phyloP scores from a whole-genome alignment of 2,888 invertebrate species.

The Seira sanloemensis region DNA sequence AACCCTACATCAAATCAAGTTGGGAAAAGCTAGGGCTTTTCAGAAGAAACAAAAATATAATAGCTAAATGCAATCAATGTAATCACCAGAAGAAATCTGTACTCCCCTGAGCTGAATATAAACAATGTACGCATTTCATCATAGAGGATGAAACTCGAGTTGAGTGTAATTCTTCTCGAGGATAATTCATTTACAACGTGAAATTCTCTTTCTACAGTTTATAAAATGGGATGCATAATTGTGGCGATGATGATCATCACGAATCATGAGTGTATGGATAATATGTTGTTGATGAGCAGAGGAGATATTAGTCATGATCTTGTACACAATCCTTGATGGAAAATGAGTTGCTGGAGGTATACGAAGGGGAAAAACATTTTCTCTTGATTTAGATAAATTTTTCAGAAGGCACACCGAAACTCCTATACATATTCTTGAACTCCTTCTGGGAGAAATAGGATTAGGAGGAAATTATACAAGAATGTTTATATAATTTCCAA shows the following conservation, averaged over 20 bases:
- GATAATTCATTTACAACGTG: background rate
- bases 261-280: constrained; percentile 39
- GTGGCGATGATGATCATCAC: constrained; percentile 15
- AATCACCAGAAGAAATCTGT: too few relatives aligned
- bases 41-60: background rate
- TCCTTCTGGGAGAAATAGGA: background rate
- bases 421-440: too few relatives aligned
- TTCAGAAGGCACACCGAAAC: too few relatives aligned
- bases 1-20: too few relatives aligned
- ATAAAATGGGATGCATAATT: constrained; percentile 32
- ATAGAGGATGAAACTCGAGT: too few relatives aligned
- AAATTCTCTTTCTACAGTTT: constrained; percentile 29
- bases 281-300: constrained; percentile 49
- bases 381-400: too few relatives aligned
- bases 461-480: constrained; percentile 8
- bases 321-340: constrained; percentile 6
- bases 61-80: background rate
- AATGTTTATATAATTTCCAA: constrained; percentile 51
- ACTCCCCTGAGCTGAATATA: background rate
- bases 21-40: background rate
- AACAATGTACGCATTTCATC: too few relatives aligned
- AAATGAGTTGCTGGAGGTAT: constrained; percentile 30
- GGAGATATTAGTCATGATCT: constrained; percentile 42
- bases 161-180: background rate
- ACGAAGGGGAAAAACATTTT: too few relatives aligned